Base-by-base conservation (phyloP, 1,140 invertebrate species). In the Frieseomelitta varia region DNA sequence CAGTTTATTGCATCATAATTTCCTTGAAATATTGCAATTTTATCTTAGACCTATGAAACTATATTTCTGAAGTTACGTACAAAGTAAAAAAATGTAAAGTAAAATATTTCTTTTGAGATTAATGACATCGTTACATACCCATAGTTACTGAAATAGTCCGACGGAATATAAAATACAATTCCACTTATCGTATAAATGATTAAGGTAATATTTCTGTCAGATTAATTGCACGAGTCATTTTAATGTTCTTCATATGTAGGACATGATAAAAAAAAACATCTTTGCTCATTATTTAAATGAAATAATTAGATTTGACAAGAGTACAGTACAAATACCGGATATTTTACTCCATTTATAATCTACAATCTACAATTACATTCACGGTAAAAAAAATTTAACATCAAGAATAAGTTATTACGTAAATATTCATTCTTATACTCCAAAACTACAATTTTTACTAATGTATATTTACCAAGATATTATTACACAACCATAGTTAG, bases 161-260 rank as follows among this genome's bases (percentile, higher is more conserved):
- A 73, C 79, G 79, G 79, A 63, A 24, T 74, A 15, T 0, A 51
- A 15, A 78, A n/a, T 53, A 27, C 27, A 67, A 53, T 65, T 67
- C 24, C 10, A 47, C 34, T 47, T n/a, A 10, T 15, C 47, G 17
- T 2, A 4, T 21, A 53, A 73, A 67, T 30, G 19, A 21, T 1
- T 21, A 34, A 47, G 17, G 15, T 11, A 11, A 27, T 47, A 47
- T 39, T 24, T 11, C 10, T 24, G 34, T 11, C 30, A 24, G 24
- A 69, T 69, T 34, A 51, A 51, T 47, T 47, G 19, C 30, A 30
- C 6, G 47, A 10, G 14, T 47, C 21, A n/a, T 17, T 69, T 4
- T 6, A 47, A 21, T 47, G 21, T 2, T 15, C 6, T 10, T 47
- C 11, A 0, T n/a, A 8, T 19, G 12, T 21, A 12, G 6, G 24